phyloP scores from a whole-genome alignment of 2,888 invertebrate genomes.

The Leptinotarsa peninsularis region DNA sequence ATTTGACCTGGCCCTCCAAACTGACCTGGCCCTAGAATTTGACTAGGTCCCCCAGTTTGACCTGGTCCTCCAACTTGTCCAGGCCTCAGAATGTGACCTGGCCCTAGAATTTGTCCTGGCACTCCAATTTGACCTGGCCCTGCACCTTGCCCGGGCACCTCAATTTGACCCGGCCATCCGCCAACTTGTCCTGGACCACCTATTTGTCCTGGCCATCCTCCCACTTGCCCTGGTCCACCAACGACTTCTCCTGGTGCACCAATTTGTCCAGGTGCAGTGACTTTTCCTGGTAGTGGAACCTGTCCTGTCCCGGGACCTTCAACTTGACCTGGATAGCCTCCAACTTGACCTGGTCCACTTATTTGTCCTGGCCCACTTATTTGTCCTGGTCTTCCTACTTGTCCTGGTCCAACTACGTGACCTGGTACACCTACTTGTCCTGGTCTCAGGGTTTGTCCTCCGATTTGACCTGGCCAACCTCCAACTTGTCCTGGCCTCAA shows the following conservation, averaged over 20 bases:
- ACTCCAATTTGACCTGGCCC: slow-evolving; percentile 26
- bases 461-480: slow-evolving; percentile 4
- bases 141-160: slow-evolving; percentile 37
- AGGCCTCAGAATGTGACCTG: slow-evolving; percentile 31
- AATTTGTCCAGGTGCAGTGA: slow-evolving; percentile 24
- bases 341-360: slow-evolving; percentile 29
- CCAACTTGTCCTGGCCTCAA: slow-evolving; percentile 33
- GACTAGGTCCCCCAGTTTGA: slow-evolving; percentile 23
- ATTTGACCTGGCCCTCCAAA: slow-evolving; percentile 33
- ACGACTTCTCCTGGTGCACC: slow-evolving; percentile 17
- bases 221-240: slow-evolving; percentile 53
- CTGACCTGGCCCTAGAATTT: slow-evolving; percentile 34
- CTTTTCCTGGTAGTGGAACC: too few relatives aligned
- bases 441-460: slow-evolving; percentile 29
- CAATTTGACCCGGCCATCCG: slow-evolving; percentile 20
- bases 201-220: slow-evolving; percentile 42
- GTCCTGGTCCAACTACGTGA: slow-evolving; percentile 20
- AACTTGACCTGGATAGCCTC: slow-evolving; percentile 32
- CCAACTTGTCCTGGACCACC: not conserved
- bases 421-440: slow-evolving; percentile 29
- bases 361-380: slow-evolving; percentile 26
- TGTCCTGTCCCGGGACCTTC: slow-evolving; percentile 22
- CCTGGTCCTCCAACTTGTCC: slow-evolving; percentile 32
- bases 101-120: slow-evolving; percentile 29
- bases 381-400: slow-evolving; percentile 39